phyloP scores from a whole-genome alignment of 2,797 vertebrate species.

The Petrocephalus schoutedeni region DNA sequence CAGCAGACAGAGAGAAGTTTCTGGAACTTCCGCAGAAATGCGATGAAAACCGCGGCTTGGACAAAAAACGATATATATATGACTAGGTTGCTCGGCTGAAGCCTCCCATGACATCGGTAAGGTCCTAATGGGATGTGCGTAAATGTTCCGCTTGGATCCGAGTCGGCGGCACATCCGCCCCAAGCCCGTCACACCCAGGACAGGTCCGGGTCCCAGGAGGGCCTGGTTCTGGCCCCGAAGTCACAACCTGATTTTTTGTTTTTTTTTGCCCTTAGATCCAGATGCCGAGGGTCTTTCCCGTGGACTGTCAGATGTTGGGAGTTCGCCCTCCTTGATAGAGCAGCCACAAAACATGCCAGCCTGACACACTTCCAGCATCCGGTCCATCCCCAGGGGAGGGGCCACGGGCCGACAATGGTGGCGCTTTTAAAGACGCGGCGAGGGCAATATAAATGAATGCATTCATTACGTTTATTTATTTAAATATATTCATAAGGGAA shows the following conservation, averaged over 20 bases:
- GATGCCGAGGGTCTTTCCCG: conserved; percentile 62
- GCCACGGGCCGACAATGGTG: conserved; percentile 33
- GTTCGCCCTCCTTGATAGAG: not conserved
- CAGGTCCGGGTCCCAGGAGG: conserved; percentile 57
- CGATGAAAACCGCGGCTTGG: conserved; percentile 28
- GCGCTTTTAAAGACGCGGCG: conserved; percentile 49
- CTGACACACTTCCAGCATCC: conserved; percentile 5
- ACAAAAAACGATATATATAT: not conserved
- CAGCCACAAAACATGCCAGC: conserved; percentile 8
- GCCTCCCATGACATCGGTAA: not conserved
- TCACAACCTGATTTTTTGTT: not conserved
- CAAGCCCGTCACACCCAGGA: conserved; percentile 44
- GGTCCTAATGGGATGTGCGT: not conserved
- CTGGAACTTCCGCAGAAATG: not conserved
- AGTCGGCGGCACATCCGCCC: not conserved
- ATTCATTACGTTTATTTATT: conserved; percentile 76
- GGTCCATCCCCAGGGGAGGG: conserved; percentile 41
- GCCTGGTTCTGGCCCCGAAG: conserved; percentile 31
- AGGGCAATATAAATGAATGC: conserved; percentile 60
- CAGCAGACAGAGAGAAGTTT: conserved; percentile 37
- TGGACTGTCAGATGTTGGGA: conserved; percentile 47
- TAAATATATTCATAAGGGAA: conserved; percentile 74
- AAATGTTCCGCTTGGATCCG: not conserved
- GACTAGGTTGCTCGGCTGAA: not conserved
- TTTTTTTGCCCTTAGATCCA: conserved; percentile 50